Percentiles rank a stretch among this genome's conserved stretches.
phyloP scores from a whole-genome alignment of 2,888 invertebrate species.

The Campoplex nolae region DNA sequence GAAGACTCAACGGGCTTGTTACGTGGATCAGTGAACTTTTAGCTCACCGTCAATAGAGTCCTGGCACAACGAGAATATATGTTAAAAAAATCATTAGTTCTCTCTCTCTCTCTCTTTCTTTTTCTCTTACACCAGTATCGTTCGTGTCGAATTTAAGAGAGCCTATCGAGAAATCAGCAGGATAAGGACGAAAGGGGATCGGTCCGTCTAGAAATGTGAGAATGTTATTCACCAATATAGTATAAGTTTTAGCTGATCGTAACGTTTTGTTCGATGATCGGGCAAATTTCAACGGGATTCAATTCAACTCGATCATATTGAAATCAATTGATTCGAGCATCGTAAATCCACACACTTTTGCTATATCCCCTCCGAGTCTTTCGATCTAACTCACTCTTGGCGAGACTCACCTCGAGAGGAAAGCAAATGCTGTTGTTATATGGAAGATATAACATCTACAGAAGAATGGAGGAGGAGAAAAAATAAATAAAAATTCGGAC shows the following conservation, averaged over 20 bases:
- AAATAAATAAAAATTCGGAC: conserved; percentile 79
- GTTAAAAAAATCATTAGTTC: background rate
- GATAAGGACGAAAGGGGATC: background rate
- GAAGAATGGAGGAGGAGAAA: conserved; percentile 43
- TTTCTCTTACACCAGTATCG: background rate
- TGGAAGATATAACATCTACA: conserved; percentile 19
- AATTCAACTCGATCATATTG: conserved; percentile 27
- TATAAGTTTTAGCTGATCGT: conserved; percentile 8
- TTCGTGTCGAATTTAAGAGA: conserved; percentile 19
- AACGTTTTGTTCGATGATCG: conserved; percentile 40
- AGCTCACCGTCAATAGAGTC: conserved; percentile 58
- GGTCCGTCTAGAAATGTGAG: conserved; percentile 13
- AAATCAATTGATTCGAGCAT: background rate
- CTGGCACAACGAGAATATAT: conserved; percentile 27
- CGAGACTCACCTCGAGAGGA: conserved; percentile 19
- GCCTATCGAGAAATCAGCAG: conserved; percentile 17
- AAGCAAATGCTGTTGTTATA: conserved; percentile 28
- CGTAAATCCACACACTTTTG: conserved; percentile 27
- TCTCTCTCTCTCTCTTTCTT: background rate
- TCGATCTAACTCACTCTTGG: conserved; percentile 2
- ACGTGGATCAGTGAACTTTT: conserved; percentile 68
- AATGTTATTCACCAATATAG: conserved; percentile 40
- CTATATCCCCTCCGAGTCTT: background rate
- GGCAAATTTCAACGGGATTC: conserved; percentile 54
- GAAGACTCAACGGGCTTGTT: conserved; percentile 43